Conservation (phyloP, 2,797 vertebrate species). For the Podargus strigoides region DNA sequence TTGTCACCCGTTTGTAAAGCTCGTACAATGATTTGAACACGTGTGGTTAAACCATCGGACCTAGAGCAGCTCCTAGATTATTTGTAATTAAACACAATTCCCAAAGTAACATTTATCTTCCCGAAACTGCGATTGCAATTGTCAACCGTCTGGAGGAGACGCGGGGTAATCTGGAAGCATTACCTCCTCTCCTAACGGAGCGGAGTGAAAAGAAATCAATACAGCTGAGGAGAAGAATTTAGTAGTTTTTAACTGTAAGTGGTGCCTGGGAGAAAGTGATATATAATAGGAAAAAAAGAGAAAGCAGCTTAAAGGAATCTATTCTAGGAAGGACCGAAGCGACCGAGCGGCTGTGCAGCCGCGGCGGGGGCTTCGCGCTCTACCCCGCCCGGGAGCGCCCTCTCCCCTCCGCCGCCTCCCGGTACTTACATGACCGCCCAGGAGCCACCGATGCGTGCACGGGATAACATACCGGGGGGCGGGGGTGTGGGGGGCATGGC, state of each 20-base stretch:
- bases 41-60: slow-evolving; percentile 72
- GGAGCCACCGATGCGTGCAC: background rate
- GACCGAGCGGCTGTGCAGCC: background rate
- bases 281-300: slow-evolving; percentile 35
- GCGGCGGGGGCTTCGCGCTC: background rate
- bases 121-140: slow-evolving; percentile 79
- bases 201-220: slow-evolving; percentile 85
- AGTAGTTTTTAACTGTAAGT: slow-evolving; percentile 76
- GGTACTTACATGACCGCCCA: slow-evolving; percentile 42
- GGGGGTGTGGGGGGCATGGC: too few species aligned
- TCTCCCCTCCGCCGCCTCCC: background rate
- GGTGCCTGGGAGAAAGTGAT: slow-evolving; percentile 68
- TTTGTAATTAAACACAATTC: slow-evolving; percentile 87
- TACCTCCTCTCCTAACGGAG: slow-evolving; percentile 73
- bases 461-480: background rate
- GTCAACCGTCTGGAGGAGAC: slow-evolving; percentile 80
- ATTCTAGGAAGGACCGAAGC: background rate
- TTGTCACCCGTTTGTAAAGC: slow-evolving; percentile 49
- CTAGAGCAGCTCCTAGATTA: slow-evolving; percentile 74
- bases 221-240: slow-evolving; percentile 77
- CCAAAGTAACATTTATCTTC: slow-evolving; percentile 87
- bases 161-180: slow-evolving; percentile 74
- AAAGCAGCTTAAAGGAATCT: slow-evolving; percentile 41
- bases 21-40: slow-evolving; percentile 62
- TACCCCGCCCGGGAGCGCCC: background rate